Evolutionary conservation across 2,113 vertebrate genomes (phyloP), one percentile per base, ranked within the genome.

Genomic region (Tragelaphus imberbis): DNA sequence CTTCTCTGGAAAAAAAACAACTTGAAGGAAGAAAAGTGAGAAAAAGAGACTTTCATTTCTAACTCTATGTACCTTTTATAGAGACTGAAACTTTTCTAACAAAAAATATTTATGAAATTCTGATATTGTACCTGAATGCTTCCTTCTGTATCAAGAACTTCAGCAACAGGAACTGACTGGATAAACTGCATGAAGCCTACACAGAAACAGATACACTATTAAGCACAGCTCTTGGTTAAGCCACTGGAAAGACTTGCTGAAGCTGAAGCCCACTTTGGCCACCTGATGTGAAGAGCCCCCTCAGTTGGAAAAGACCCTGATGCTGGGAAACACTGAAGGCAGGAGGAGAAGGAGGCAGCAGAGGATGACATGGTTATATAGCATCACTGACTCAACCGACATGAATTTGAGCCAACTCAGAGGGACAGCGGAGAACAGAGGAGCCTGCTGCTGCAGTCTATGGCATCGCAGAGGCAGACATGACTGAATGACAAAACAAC

Each of bases 181-280:
- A 99, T 99, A 97, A 99, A 99, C 98, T 99, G 99, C 99, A 99
- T 99, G 97, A 99, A 99, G 85, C 99, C 99, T 99, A 97, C 6
- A 89, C 0, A 90, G 4, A 92, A 96, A 95, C 0, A 92, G 1
- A 90, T 1, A 8, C 16, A 77, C 0, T 36, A 80, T 90, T 95
- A 68, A 84, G 40, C 1, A 33, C 0, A 80, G 13, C 15, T 53
- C 14, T 27, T 27, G 23, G 40, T 77, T 77, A 27, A 77, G 21
- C 40, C 40, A 27, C 2, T 77, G 71, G 40, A 44, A 44, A 23
- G 40, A 27, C 12, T 7, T 77, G 23, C 71, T 27, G 23, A 44
- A 77, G 23, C 40, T 44, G 40, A 44, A 77, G 71, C 71, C 44
- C 71, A 77, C 40, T 77, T 27, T 2, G 6, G 71, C 12, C 40